Percentiles rank a stretch among this genome's conserved stretches.
These are phyloP conservation scores for Andrena dorsata DNA, from an alignment of 2,888 invertebrate species.

Conservation along the genomic window DNA sequence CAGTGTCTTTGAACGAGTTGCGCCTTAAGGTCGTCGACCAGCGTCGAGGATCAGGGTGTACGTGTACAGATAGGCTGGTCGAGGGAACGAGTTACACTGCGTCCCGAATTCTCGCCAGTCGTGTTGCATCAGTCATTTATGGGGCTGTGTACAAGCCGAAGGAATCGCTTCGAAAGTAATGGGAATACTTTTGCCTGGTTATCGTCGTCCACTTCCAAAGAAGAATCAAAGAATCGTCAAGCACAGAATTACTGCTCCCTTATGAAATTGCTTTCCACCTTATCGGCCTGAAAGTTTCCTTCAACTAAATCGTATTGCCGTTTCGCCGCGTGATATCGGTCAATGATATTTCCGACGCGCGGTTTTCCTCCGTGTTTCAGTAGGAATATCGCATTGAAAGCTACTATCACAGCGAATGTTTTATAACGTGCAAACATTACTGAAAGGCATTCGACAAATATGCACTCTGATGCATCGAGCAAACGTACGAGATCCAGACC, in stretches of 20 bases:
- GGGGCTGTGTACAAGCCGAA: neutral
- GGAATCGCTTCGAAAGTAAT: neutral
- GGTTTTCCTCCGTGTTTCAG: neutral
- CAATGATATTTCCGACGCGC: neutral
- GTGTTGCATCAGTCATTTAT: neutral
- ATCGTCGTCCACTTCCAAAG: neutral
- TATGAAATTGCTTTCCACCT: conserved; percentile 1
- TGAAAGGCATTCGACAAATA: neutral
- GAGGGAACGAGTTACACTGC: neutral
- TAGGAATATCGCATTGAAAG: neutral
- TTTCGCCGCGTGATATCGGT: neutral
- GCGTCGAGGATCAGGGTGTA: neutral
- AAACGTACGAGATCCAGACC: neutral
- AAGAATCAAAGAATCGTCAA: conserved; percentile 21
- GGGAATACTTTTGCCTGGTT: conserved; percentile 12
- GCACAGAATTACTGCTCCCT: conserved; percentile 10
- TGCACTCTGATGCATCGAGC: neutral
- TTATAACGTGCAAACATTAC: neutral
- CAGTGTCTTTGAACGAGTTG: conserved; percentile 45
- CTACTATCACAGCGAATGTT: neutral
- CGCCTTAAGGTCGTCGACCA: conserved; percentile 25
- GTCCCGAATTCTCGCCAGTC: neutral
- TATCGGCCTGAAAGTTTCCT: neutral
- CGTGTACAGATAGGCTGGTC: neutral
- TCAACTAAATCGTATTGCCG: neutral